These are phyloP conservation scores for Ptiloglossa arizonensis DNA, from an alignment of 1,140 invertebrate genomes.

Conservation along the genomic window DNA sequence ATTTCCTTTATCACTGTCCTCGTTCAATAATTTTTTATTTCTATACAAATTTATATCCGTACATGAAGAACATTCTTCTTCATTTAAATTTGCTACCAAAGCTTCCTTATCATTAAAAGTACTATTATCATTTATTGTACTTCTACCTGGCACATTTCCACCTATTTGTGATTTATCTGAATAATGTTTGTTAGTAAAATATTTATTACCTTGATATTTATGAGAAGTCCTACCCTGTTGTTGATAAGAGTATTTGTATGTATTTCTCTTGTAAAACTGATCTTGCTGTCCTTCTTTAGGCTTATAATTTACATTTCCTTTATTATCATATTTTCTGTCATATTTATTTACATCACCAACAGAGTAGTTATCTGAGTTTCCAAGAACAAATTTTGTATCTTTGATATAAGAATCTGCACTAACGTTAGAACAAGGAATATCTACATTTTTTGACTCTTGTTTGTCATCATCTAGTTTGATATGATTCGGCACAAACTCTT, in stretches of 20 bases:
- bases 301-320: constrained; percentile 51
- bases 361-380: constrained; percentile 18
- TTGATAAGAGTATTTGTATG: constrained; percentile 50
- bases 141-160: not conserved
- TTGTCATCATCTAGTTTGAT: constrained; percentile 2
- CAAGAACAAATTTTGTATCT: not conserved
- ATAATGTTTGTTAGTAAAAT: constrained; percentile 54
- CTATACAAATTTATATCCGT: constrained; percentile 13
- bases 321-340: constrained; percentile 60
- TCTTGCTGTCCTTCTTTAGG: constrained; percentile 42
- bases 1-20: constrained; percentile 32
- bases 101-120: constrained; percentile 25
- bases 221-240: constrained; percentile 46
- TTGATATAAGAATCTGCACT: not conserved
- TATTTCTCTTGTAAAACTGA: constrained; percentile 22
- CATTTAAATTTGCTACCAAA: not conserved
- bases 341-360: constrained; percentile 35
- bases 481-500: constrained; percentile 64
- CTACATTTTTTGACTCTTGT: not conserved
- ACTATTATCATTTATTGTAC: not conserved
- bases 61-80: constrained; percentile 31
- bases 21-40: not conserved
- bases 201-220: constrained; percentile 67
- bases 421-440: not conserved
- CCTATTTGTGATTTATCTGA: constrained; percentile 28